Base-by-base conservation (phyloP, 2,888 invertebrate genomes). In the Torymus tubicola region DNA sequence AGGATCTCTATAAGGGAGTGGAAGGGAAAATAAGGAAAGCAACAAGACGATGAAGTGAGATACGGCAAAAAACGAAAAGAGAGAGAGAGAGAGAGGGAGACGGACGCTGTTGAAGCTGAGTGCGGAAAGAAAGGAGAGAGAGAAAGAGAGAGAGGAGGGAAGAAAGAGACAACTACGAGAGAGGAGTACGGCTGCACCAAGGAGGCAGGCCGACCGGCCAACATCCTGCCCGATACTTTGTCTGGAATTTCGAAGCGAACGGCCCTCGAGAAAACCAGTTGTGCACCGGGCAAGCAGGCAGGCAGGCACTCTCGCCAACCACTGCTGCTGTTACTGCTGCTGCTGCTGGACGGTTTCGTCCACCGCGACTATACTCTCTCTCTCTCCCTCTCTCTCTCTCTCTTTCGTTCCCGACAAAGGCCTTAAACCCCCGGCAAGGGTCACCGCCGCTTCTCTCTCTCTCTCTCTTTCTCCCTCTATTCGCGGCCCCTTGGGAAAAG, bases 221-320 rank as follows among this genome's bases (percentile, higher is more conserved):
- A 85, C 86, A 86, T 87, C 86, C 87, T 86, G 87, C 83, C 85
- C 79, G 84, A 83, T 85, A 86, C 84, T 86, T 85, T 85, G 86
- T 84, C 85, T 85, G 85, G 86, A 87, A 87, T 87, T 86, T 87
- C 86, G 83, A 85, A 85, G 85, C 85, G 83, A 84, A 84, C 83
- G 84, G 83, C 85, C 85, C 84, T 86, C 82, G 83, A 84, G 84
- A 84, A 84, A 81, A 84, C 85, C 85, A 85, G 86, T 85, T 84
- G 84, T 71, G 78, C 70, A 77, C 81, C 77, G 53, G 69, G 81
- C 75, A n/a, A 53, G 50, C 60, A 50, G 12, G 18, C 58, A 42
- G 69, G 80, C 73, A 78, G 81, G 69, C 42, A 63, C 75, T 75
- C 81, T 72, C 42, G 42, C 42, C 42, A 42, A 42, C 8, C 42